Percentiles rank a stretch among this genome's conserved stretches.
Conservation (phyloP, 2,797 vertebrate species). For the Sebastes minor region DNA sequence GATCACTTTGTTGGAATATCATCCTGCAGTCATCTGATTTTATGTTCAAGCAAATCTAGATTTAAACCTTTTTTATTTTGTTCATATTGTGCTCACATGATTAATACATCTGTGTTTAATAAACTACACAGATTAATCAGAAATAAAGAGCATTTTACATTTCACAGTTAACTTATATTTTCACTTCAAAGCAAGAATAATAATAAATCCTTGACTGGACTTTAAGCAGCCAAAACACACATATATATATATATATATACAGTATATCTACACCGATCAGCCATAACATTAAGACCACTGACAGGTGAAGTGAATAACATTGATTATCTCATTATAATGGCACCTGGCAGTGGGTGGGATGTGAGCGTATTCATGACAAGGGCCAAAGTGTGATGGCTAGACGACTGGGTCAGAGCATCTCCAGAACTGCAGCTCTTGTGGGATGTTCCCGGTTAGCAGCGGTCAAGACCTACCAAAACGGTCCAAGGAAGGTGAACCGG, state of each 20-base stretch:
- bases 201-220: background rate
- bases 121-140: background rate
- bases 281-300: no score
- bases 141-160: background rate
- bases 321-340: no score
- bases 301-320: no score
- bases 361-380: no score
- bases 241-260: no score
- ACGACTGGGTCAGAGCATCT: no score
- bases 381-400: fast-evolving
- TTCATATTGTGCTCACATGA: background rate
- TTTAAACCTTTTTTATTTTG: background rate
- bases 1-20: background rate
- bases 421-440: no score
- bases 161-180: background rate
- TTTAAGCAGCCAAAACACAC: background rate
- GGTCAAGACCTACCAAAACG: no score
- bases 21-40: background rate
- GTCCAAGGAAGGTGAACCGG: no score
- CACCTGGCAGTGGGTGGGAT: no score
- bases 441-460: no score
- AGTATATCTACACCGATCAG: no score
- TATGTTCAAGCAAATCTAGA: background rate
- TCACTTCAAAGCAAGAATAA: background rate
- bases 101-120: background rate